These are phyloP conservation scores for Antheraea mylitta DNA, from an alignment of 1,140 invertebrate species.

Conservation along the genomic window DNA sequence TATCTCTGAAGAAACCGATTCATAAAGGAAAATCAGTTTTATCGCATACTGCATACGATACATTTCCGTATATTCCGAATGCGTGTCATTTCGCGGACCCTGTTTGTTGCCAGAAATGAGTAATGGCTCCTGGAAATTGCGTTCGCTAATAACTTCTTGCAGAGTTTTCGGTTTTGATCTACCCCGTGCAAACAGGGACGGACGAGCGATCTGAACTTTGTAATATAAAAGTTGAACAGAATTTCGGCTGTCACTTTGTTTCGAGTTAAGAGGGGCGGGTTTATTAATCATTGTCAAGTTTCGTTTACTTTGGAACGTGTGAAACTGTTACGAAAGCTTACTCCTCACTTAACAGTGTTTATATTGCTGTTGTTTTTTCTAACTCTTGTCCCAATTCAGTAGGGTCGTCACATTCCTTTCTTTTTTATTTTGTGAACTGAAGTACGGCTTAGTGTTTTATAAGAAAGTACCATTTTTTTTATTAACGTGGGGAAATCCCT, in stretches of 20 bases:
- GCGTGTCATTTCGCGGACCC: slow-evolving; percentile 5
- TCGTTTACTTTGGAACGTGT: slow-evolving; percentile 12
- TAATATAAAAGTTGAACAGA: slow-evolving; percentile 61
- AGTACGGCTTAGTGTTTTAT: too few species aligned
- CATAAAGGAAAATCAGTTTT: neutral
- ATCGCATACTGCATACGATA: neutral
- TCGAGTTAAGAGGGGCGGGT: slow-evolving; percentile 39
- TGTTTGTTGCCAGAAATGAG: slow-evolving; percentile 62
- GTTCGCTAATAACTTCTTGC: slow-evolving; percentile 66
- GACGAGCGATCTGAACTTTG: slow-evolving; percentile 37
- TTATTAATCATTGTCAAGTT: slow-evolving; percentile 30
- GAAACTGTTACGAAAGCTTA: neutral
- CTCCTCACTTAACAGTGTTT: neutral
- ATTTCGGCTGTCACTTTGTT: slow-evolving; percentile 54
- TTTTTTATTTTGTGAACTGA: too few species aligned
- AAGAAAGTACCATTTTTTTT: too few species aligned
- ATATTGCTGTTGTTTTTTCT: too few species aligned
- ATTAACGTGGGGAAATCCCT: too few species aligned
- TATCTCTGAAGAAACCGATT: neutral
- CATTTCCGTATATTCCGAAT: neutral
- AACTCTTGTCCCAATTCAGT: too few species aligned
- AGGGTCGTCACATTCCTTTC: too few species aligned
- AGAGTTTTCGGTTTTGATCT: slow-evolving; percentile 58
- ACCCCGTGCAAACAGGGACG: slow-evolving; percentile 45
- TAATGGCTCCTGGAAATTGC: slow-evolving; percentile 69